Conservation (phyloP, 2,113 vertebrate genomes). For the Triplophysa tibetana region DNA sequence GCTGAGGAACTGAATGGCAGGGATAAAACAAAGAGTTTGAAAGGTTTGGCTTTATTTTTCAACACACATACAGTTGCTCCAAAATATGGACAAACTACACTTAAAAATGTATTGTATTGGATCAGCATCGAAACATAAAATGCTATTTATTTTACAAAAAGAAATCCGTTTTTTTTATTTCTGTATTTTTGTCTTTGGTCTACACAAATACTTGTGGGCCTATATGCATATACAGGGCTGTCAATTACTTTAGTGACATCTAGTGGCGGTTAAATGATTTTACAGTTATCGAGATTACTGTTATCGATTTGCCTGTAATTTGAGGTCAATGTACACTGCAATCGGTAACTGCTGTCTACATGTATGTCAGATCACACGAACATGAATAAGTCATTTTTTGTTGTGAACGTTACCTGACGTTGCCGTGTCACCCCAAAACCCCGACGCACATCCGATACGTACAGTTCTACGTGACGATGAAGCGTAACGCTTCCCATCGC, state of each 20-base stretch:
- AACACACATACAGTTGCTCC: no score
- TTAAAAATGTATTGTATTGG: no score
- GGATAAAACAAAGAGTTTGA: background rate
- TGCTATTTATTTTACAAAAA: no score
- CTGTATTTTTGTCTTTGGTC: no score
- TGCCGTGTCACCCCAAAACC: constrained; percentile 81
- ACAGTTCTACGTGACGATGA: constrained; percentile 45
- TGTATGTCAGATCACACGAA: background rate
- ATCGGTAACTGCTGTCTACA: background rate
- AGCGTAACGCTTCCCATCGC: background rate
- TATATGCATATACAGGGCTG: no score
- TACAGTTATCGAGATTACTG: background rate
- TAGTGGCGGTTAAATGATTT: background rate
- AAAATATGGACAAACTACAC: no score
- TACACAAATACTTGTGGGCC: no score
- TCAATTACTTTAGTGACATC: background rate
- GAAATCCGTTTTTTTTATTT: no score
- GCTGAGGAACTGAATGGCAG: constrained; percentile 76
- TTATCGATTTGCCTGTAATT: background rate
- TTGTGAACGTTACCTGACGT: constrained; percentile 69
- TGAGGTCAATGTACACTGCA: background rate
- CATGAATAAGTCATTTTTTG: background rate
- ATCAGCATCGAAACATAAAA: no score
- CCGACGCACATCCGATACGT: constrained; percentile 79
- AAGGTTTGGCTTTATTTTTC: background rate